Percentiles rank a stretch among this genome's conserved stretches.
phyloP scores from a whole-genome alignment of 2,888 invertebrate species.

The Microdon myrmicae region DNA sequence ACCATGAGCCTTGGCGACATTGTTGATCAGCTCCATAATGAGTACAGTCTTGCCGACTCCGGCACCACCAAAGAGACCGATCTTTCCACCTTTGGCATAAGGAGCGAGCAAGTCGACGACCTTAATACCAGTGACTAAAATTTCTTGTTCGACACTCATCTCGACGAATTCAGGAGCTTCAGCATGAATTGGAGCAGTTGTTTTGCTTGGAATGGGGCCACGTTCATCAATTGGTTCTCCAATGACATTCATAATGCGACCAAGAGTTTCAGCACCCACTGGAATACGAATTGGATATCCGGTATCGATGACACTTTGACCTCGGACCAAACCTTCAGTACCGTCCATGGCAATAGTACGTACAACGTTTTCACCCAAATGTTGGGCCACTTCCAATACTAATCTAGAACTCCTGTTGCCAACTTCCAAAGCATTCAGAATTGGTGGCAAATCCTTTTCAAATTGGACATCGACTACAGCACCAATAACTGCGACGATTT shows the following conservation, averaged over 20 bases:
- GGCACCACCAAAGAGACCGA: conserved; percentile 92
- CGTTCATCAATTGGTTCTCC: conserved; percentile 87
- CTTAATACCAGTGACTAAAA: conserved; percentile 89
- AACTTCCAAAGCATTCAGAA: conserved; percentile 94
- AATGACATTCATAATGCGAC: conserved; percentile 94
- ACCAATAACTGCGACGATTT: conserved; percentile 91
- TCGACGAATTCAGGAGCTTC: conserved; percentile 92
- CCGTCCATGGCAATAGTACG: conserved; percentile 94
- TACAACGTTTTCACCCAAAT: conserved; percentile 90
- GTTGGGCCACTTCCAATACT: conserved; percentile 83
- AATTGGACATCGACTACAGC: conserved; percentile 98
- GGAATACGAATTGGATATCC: conserved; percentile 91
- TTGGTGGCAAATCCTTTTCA: conserved; percentile 87
- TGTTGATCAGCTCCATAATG: conserved; percentile 96
- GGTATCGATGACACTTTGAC: conserved; percentile 81
- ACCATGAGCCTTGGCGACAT: conserved; percentile 94
- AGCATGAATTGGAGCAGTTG: conserved; percentile 84
- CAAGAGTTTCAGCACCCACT: conserved; percentile 89
- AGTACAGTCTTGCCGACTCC: conserved; percentile 96
- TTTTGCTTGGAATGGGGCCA: conserved; percentile 84
- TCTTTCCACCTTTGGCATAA: conserved; percentile 94
- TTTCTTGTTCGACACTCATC: conserved; percentile 91
- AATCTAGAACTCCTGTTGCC: conserved; percentile 81
- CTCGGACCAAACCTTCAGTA: conserved; percentile 91
- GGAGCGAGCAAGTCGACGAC: conserved; percentile 93